Conservation (phyloP, 2,797 vertebrate genomes). For the Tarsius wallacei region DNA sequence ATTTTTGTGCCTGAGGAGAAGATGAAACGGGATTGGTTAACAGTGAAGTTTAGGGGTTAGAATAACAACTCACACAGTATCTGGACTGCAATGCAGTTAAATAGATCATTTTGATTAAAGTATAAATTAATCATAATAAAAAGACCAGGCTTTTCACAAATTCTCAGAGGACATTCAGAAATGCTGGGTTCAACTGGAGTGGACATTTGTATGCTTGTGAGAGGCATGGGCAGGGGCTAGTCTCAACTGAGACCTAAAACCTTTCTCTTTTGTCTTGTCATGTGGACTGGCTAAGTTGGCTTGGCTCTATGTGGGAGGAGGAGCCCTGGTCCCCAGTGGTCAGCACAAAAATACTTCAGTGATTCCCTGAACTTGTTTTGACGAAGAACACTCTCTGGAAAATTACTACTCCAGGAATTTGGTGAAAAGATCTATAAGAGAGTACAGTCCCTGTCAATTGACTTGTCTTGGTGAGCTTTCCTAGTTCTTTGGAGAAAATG, state of each 20-base stretch:
- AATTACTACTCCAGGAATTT: neutral
- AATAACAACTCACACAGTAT: neutral
- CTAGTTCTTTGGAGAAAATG: conserved; percentile 45
- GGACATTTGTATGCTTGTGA: neutral
- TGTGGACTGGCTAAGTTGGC: neutral
- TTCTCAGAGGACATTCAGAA: conserved; percentile 18
- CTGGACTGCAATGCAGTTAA: neutral
- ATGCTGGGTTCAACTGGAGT: neutral
- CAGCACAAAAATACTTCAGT: neutral
- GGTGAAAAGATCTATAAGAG: neutral
- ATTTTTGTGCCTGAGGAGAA: neutral
- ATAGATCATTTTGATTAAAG: conserved; percentile 11
- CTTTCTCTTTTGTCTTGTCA: neutral
- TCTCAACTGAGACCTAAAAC: neutral
- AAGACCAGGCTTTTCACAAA: neutral
- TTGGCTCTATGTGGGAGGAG: neutral
- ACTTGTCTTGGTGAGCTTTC: neutral
- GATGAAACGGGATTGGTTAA: neutral
- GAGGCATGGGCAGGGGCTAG: neutral
- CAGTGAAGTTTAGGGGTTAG: neutral
- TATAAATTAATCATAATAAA: neutral
- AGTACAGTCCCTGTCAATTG: neutral
- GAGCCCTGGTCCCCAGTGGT: neutral
- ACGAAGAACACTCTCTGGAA: neutral
- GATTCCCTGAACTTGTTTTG: neutral